Base-by-base conservation (phyloP, 2,113 vertebrate genomes). In the Eulemur macaco region DNA sequence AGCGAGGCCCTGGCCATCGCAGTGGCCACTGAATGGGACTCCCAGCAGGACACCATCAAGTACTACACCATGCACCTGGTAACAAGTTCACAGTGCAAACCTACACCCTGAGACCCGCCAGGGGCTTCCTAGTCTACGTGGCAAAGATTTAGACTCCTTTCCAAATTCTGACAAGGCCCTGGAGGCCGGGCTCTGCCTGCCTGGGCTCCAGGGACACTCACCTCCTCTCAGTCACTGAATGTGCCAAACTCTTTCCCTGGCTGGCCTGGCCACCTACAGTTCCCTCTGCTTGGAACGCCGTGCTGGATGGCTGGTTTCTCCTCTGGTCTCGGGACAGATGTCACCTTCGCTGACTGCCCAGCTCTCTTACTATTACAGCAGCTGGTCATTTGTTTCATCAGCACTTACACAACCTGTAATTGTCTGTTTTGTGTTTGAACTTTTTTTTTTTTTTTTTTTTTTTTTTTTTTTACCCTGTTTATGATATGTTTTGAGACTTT, bases 1-100 rank as follows among this genome's bases (percentile, higher is more conserved):
- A 99, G 98, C 23, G 99, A 99, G 98, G 99, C 99, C 25, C 97
- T 99, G 96, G 99, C 99, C 64, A 98, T 99, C 0, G 99, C 99
- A 0, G 99, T 99, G 90, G 99, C 99, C 31, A 99, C 99, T 0
- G 99, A 99, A 58, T 99, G 99, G 99, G 99, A 99, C 76, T 98
- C 98, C 96, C 99, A 99, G 98, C 99, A 97, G 82, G 99, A 99
- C 91, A 99, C 99, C 6, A 99, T 99, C 95, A 99, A 99, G 98
- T 99, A 99, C 98, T 99, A 99, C 98, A 99, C 99, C 0, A 99
- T 99, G 99, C 99, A 99, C 37, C 96, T 99, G 99, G 99, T 99
- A 98, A 95, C 97, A 25, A 60, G 54, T 17, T 76, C 69, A 0
- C 0, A 0, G 37, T 52, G 11, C 27, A 8, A 2, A 56, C 85